Base-by-base conservation (phyloP, 2,797 vertebrate genomes). In the Emys orbicularis region DNA sequence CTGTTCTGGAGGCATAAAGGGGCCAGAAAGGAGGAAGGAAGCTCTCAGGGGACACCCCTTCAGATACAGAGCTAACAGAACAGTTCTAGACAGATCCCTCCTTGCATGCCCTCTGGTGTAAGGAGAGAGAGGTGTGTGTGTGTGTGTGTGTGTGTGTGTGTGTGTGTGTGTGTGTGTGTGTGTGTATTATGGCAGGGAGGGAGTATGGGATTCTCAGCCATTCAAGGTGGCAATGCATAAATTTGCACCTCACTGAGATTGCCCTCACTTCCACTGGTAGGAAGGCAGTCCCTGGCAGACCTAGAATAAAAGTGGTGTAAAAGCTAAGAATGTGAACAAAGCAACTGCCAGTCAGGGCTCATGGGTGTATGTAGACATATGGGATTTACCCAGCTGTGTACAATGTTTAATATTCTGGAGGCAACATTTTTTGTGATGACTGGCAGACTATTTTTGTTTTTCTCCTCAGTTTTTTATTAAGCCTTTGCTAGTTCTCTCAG, bases 241-340 rank as follows among this genome's bases (percentile, higher is more conserved):
- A 74, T 41, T 74, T 1, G 0, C 5, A 41, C 23, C 68, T 1
- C 4, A 7, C 19, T 74, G 16, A 27, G 53, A 54, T 0, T 1
- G 29, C 74, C 21, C 79, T 1, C 1, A 4, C 41, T 88, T 25
- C 6, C 44, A 52, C 27, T 31, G 44, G 49, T 2, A 2, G 0
- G 77, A 65, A 34, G 52, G 16, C 15, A 79, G 15, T 16, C 10
- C 4, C 49, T 49, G 25, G 19, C 37, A 27, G 6, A 6, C 29
- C 57, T 56, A 9, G 19, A 54, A 61, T 15, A 81, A 61, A 72
- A 27, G 59, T 4, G 2, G 3, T 10, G 13, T 53, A 52, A 81
- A n/a, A 49, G 15, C 21, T 72, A 13, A 31, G 29, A 21, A 4
- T 16, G 11, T 72, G 79, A 72, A 88, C 6, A 74, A 37, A 11